Evolutionary conservation across 2,113 vertebrate species (phyloP).

Genomic region (Stigmatopora argus): DNA sequence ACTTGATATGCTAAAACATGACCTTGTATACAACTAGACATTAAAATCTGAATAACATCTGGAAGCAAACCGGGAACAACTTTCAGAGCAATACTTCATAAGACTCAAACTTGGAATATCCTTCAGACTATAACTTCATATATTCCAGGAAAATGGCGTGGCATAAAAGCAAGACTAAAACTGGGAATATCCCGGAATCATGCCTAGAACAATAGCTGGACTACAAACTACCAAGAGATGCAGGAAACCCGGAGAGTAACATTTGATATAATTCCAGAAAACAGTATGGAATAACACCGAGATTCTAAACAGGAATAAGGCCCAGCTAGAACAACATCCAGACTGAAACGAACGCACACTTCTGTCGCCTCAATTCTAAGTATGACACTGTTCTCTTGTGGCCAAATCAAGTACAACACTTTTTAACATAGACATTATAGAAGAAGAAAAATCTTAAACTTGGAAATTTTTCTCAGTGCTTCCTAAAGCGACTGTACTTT

Average conservation of each 20-base stretch:
- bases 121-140: no score
- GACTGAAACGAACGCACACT: neutral
- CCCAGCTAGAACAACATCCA: neutral
- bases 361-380: neutral
- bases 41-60: neutral
- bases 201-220: neutral
- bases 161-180: neutral
- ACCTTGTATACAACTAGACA: no score
- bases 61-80: neutral
- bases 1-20: no score
- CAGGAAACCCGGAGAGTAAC: no score
- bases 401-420: neutral
- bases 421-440: neutral
- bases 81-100: neutral
- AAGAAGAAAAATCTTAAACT: neutral
- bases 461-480: neutral
- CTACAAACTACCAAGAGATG: no score
- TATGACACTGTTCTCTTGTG: slow-evolving; percentile 53
- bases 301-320: no score
- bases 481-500: neutral
- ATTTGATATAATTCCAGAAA: no score
- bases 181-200: neutral
- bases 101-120: neutral
- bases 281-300: no score
- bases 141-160: neutral